phyloP scores from a whole-genome alignment of 2,888 invertebrate genomes.

The Syritta pipiens region DNA sequence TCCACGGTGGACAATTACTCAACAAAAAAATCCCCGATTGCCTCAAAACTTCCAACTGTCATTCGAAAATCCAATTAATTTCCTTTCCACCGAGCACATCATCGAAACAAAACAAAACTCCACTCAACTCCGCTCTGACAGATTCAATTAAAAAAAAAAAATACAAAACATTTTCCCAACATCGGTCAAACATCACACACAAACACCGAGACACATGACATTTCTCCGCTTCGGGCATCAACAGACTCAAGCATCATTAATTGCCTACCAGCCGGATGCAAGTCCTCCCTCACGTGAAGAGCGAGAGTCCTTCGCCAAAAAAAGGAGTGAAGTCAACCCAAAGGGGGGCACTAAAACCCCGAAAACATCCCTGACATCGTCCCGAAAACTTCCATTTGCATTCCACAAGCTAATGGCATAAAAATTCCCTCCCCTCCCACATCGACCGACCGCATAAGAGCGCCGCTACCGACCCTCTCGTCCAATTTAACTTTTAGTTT shows the following conservation, averaged over 20 bases:
- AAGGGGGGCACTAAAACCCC: constrained; percentile 5
- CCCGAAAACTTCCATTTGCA: constrained; percentile 36
- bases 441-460: background rate
- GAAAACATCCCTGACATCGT: constrained; percentile 17
- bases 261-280: constrained; percentile 34
- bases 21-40: background rate
- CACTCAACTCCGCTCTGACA: constrained; percentile 3
- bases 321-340: background rate
- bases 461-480: constrained; percentile 34
- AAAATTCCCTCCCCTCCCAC: constrained; percentile 20
- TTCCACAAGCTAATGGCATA: constrained; percentile 38
- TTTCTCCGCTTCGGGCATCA: constrained; percentile 9
- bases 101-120: constrained; percentile 20
- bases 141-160: constrained; percentile 45
- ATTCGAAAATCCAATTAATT: constrained; percentile 55
- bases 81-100: constrained; percentile 1
- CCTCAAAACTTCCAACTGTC: constrained; percentile 8
- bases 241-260: constrained; percentile 43
- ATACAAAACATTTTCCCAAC: constrained; percentile 11
- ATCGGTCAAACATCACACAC: constrained; percentile 16
- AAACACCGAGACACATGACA: constrained; percentile 15
- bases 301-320: background rate
- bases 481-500: constrained; percentile 68
- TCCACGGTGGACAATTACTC: too few species aligned
- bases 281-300: too few species aligned